Conservation (phyloP, 2,797 vertebrate species). For the Poecile montanus region DNA sequence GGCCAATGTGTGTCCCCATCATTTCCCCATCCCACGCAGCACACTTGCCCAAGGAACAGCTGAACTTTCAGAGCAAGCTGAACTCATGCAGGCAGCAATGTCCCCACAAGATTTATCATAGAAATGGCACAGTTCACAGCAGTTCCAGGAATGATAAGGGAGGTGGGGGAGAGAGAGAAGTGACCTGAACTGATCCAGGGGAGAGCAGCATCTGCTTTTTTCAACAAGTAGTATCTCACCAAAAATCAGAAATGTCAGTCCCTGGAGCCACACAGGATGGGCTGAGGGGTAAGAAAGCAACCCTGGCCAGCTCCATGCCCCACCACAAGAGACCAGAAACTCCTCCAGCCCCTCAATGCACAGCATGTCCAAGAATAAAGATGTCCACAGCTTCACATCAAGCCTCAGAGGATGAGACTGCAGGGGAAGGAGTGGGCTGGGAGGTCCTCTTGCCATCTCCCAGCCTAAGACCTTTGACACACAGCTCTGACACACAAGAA, state of each 20-base stretch:
- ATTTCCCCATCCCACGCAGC: neutral
- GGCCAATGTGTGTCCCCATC: fast-evolving
- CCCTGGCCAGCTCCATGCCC: neutral
- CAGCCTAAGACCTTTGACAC: neutral
- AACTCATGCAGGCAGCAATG: fast-evolving
- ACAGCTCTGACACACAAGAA: neutral
- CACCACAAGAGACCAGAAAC: neutral
- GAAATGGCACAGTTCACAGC: neutral
- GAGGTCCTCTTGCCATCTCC: neutral
- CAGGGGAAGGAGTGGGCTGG: fast-evolving
- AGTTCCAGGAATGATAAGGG: neutral
- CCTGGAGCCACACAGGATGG: neutral
- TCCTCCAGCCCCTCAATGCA: neutral
- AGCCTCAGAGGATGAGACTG: neutral
- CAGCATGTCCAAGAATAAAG: neutral
- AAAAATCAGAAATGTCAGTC: neutral
- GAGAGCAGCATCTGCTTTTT: neutral
- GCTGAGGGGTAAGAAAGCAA: neutral
- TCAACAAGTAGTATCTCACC: fast-evolving
- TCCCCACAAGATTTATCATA: fast-evolving
- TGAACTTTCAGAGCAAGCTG: neutral
- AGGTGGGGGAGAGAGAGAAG: neutral
- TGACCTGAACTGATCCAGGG: neutral
- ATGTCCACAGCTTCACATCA: neutral
- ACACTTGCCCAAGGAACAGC: neutral